Evolutionary conservation across 2,888 invertebrate species (phyloP).

Genomic region (Pristionchus arcanus): DNA sequence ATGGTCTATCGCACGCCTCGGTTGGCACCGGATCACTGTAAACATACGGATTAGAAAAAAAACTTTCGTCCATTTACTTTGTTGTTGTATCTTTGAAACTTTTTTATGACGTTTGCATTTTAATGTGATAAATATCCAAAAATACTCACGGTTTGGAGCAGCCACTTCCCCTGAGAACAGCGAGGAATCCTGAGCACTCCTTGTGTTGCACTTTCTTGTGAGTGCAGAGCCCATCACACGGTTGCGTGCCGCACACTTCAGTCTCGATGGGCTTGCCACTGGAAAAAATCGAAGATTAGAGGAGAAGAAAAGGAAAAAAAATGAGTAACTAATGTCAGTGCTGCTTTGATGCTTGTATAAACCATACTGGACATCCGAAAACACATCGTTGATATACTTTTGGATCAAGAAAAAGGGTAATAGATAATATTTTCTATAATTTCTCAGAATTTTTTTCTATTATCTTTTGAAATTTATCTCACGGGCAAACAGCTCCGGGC

Average conservation of each 20-base stretch:
- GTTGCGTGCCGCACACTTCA: constrained; percentile 75
- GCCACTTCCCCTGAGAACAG: constrained; percentile 70
- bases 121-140: background rate
- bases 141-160: constrained; percentile 70
- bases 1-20: constrained; percentile 75
- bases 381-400: too few species aligned
- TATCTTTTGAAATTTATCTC: constrained; percentile 58
- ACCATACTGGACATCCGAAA: too few species aligned
- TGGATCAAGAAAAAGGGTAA: too few species aligned
- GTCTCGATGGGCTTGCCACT: constrained; percentile 77
- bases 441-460: too few species aligned
- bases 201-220: constrained; percentile 69
- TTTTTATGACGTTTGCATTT: too few species aligned
- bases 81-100: too few species aligned
- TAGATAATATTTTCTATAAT: too few species aligned
- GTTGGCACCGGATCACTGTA: constrained; percentile 73
- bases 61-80: too few species aligned
- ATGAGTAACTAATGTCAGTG: too few species aligned
- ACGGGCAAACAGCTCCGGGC: constrained; percentile 73
- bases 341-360: too few species aligned
- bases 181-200: constrained; percentile 77
- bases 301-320: too few species aligned
- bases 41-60: background rate
- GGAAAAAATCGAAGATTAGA: too few species aligned
- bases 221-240: constrained; percentile 77